phyloP scores from a whole-genome alignment of 2,113 vertebrate species.

The Urocynchramus pylzowi region DNA sequence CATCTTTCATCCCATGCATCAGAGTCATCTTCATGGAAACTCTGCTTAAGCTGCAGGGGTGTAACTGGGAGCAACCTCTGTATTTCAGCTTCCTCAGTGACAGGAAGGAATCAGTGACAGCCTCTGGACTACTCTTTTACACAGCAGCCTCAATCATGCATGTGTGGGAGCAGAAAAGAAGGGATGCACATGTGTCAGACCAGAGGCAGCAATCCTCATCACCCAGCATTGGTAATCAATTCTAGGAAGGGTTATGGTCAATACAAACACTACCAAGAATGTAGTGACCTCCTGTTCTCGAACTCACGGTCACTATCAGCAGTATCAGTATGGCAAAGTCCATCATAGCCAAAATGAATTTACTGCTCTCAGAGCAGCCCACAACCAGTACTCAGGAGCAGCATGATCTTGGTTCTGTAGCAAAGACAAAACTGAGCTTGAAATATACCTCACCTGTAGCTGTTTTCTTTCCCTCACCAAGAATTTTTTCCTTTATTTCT shows the following conservation, averaged over 20 bases:
- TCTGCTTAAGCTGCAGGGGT: neutral
- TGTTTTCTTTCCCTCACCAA: neutral
- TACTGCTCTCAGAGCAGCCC: neutral
- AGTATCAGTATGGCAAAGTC: neutral
- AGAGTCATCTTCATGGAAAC: neutral
- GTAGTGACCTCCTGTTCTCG: neutral
- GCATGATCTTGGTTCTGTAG: neutral
- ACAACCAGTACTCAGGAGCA: neutral
- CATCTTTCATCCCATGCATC: neutral
- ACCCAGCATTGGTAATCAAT: neutral
- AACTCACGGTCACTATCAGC: neutral
- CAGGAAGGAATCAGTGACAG: neutral
- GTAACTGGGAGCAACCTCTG: neutral
- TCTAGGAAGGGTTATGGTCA: neutral
- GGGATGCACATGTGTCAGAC: neutral
- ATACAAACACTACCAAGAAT: neutral
- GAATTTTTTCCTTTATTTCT: neutral
- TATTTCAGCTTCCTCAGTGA: neutral
- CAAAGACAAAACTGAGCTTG: neutral
- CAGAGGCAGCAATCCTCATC: neutral
- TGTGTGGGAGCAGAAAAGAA: neutral
- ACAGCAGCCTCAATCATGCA: neutral
- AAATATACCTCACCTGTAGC: neutral
- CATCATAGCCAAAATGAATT: neutral
- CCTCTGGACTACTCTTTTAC: neutral